Conservation (phyloP, 2,113 vertebrate species). For the Eclectus roratus region DNA sequence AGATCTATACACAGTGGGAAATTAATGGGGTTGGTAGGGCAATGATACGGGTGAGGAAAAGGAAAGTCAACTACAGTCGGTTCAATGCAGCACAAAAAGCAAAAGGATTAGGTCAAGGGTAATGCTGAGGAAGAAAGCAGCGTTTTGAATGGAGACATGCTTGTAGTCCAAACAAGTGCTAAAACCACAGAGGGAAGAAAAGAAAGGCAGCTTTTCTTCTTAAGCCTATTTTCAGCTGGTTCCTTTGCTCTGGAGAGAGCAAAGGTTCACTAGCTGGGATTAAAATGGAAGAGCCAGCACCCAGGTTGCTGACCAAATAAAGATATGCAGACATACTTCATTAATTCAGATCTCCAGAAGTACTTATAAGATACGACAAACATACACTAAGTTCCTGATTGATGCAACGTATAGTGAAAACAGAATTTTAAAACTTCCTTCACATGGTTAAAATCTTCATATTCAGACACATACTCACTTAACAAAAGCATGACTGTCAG, state of each 20-base stretch:
- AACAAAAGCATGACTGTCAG: neutral
- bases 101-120: neutral
- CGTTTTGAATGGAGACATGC: neutral
- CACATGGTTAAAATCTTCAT: neutral
- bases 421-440: neutral
- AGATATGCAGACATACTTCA: neutral
- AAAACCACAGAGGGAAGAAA: neutral
- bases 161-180: neutral
- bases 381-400: neutral
- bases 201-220: neutral
- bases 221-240: neutral
- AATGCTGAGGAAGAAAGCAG: neutral
- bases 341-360: neutral
- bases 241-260: neutral
- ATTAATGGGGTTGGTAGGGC: no score
- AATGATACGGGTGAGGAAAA: neutral
- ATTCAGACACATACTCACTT: neutral
- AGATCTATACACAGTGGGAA: accelerated
- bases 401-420: neutral
- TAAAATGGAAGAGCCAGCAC: neutral
- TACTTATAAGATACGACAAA: neutral
- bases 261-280: neutral
- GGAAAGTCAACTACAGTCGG: accelerated
- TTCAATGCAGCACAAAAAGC: neutral
- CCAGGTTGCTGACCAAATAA: neutral